phyloP scores from a whole-genome alignment of 1,140 invertebrate species.

The Brachionus manjavacas region DNA sequence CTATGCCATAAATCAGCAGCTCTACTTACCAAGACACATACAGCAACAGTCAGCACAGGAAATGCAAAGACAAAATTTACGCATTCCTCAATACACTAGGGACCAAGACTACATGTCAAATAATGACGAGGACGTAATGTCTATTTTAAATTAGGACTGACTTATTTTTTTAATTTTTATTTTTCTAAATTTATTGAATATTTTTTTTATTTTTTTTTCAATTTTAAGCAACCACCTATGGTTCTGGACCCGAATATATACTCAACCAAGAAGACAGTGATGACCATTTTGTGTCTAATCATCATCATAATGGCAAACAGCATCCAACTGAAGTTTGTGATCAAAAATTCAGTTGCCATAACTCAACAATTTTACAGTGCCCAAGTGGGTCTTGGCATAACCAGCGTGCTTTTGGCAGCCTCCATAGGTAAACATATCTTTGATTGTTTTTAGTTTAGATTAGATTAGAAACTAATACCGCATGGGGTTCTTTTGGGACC shows the following conservation, averaged over 20 bases:
- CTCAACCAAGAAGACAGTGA: constrained; percentile 36
- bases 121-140: constrained; percentile 25
- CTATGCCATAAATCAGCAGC: constrained; percentile 22
- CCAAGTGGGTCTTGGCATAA: constrained; percentile 39
- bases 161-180: not conserved
- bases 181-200: not conserved
- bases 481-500: constrained; percentile 34
- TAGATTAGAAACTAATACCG: constrained; percentile 18
- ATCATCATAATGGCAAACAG: constrained; percentile 41
- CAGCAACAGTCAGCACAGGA: constrained; percentile 7
- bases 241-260: constrained; percentile 25
- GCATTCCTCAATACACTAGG: not conserved
- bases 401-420: constrained; percentile 31
- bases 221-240: constrained; percentile 19
- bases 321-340: constrained; percentile 34
- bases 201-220: not conserved
- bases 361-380: constrained; percentile 23
- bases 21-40: not conserved
- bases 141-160: not conserved
- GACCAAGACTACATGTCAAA: not conserved
- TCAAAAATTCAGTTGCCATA: constrained; percentile 30
- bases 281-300: constrained; percentile 39
- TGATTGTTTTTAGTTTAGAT: not conserved
- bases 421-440: constrained; percentile 11
- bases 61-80: constrained; percentile 7